Conservation (phyloP, 1,140 invertebrate genomes). For the Drosophila grimshawi region DNA sequence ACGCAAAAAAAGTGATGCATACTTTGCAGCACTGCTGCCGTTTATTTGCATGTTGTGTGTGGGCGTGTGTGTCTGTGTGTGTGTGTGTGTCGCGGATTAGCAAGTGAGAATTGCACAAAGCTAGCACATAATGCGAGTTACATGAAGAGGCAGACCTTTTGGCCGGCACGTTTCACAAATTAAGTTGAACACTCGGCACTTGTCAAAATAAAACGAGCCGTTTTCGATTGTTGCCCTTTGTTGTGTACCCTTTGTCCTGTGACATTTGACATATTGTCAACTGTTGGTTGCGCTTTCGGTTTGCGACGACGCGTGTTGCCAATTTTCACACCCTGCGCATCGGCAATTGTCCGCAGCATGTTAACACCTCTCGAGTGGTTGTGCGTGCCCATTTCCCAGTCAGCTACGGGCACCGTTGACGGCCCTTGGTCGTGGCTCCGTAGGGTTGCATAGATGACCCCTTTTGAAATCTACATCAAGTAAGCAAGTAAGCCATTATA, state of each 20-base stretch:
- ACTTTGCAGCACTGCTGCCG: conserved; percentile 47
- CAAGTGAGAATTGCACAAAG: conserved; percentile 64
- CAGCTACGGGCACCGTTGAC: not conserved
- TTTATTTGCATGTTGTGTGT: conserved; percentile 25
- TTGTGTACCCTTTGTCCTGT: conserved; percentile 58
- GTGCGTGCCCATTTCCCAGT: conserved; percentile 47
- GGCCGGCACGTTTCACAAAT: conserved; percentile 74
- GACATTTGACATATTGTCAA: conserved; percentile 84
- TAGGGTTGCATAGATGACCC: conserved; percentile 46
- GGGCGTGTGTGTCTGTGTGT: conserved; percentile 15
- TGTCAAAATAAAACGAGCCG: conserved; percentile 77
- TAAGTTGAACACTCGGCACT: conserved; percentile 79
- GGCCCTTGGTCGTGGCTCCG: not conserved
- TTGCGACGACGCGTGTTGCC: conserved; percentile 76
- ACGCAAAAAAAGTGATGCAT: conserved; percentile 54
- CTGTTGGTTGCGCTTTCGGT: conserved; percentile 43
- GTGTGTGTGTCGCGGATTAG: conserved; percentile 66
- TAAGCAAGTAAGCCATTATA: not conserved
- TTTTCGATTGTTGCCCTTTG: conserved; percentile 37
- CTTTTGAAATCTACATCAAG: conserved; percentile 4
- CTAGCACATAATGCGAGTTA: conserved; percentile 43
- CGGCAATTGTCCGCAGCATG: conserved; percentile 76
- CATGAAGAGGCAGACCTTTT: conserved; percentile 31
- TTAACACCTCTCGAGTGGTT: conserved; percentile 73
- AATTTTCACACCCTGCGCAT: conserved; percentile 81